Evolutionary conservation across 2,888 invertebrate species (phyloP).

Genomic region (Synergus japonicus): DNA sequence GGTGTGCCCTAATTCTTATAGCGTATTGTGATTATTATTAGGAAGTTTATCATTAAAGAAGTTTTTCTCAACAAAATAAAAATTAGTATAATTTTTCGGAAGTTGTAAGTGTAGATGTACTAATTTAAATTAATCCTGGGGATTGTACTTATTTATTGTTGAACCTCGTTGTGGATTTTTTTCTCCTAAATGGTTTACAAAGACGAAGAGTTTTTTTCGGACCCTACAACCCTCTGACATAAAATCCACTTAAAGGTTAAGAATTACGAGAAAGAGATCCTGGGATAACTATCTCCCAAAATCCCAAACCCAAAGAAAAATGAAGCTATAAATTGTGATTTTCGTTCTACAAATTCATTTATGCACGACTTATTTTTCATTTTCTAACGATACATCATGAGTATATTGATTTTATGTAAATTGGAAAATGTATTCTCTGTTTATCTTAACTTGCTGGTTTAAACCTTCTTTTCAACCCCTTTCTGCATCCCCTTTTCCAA

Average conservation of each 20-base stretch:
- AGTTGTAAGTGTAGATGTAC: no score
- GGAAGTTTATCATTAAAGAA: no score
- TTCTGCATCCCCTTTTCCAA: no score
- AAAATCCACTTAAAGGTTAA: conserved; percentile 36
- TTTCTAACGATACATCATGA: not conserved
- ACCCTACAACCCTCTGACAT: not conserved
- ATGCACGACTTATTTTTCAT: not conserved
- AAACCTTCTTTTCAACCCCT: no score
- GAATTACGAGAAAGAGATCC: conserved; percentile 35
- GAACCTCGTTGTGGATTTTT: not conserved
- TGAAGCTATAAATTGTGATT: conserved; percentile 4
- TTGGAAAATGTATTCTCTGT: not conserved
- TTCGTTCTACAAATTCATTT: not conserved
- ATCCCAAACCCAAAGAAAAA: not conserved
- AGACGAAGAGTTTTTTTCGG: not conserved
- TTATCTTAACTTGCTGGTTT: no score
- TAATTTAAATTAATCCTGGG: not conserved
- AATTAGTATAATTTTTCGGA: not conserved
- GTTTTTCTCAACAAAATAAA: not conserved
- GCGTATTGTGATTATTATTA: no score
- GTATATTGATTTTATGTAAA: not conserved
- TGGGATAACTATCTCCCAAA: not conserved
- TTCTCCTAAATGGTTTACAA: conserved; percentile 8
- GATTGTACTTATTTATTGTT: not conserved
- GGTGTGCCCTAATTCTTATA: no score